A percentile compares a stretch with the other conserved stretches of the same genome.
phyloP scores from a whole-genome alignment of 2,888 invertebrate species.

The Erannis defoliaria region DNA sequence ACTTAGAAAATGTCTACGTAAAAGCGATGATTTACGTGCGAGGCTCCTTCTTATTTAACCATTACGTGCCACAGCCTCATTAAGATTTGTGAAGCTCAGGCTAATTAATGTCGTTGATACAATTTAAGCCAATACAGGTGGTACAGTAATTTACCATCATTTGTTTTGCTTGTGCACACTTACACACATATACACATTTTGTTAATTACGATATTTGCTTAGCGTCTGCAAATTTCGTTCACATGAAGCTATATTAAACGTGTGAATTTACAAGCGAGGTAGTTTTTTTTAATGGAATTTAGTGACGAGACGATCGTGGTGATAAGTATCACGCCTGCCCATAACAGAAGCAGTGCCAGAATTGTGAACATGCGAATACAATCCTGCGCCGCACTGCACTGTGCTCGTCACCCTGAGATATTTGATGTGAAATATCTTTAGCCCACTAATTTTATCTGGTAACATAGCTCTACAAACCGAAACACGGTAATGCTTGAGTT shows the following conservation, averaged over 20 bases:
- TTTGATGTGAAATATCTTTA: too few relatives aligned
- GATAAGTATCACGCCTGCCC: too few relatives aligned
- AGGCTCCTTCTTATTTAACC: constrained; percentile 56
- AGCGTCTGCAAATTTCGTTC: background rate
- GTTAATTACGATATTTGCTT: constrained; percentile 13
- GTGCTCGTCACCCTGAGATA: too few relatives aligned
- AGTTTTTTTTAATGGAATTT: too few relatives aligned
- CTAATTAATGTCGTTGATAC: constrained; percentile 49
- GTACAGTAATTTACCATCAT: constrained; percentile 25
- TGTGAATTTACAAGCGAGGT: too few relatives aligned
- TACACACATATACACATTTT: constrained; percentile 1
- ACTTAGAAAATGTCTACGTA: constrained; percentile 40
- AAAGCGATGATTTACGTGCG: constrained; percentile 61
- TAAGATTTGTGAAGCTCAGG: constrained; percentile 56
- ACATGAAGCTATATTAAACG: background rate
- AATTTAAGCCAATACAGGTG: constrained; percentile 35
- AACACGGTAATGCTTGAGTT: too few relatives aligned
- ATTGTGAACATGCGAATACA: too few relatives aligned
- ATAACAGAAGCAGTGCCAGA: too few relatives aligned
- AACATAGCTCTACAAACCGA: too few relatives aligned
- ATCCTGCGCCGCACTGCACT: too few relatives aligned
- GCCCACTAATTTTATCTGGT: too few relatives aligned
- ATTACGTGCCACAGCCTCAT: constrained; percentile 57
- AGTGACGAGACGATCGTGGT: too few relatives aligned
- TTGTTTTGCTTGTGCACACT: constrained; percentile 29